Base-by-base conservation (phyloP, 1,140 invertebrate species). In the Vanessa tameamea region DNA sequence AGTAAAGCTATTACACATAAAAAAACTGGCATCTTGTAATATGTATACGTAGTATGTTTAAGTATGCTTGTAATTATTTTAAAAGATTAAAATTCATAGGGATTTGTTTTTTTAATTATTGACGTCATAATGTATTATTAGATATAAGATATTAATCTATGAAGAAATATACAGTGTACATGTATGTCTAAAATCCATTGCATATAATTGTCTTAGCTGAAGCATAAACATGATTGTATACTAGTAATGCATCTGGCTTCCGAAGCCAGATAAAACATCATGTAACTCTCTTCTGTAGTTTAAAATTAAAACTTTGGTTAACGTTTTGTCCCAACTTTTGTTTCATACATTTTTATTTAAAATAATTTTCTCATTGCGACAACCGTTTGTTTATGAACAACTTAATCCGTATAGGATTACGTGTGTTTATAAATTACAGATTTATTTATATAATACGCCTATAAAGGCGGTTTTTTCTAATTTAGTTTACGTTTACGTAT, bases 161-260 rank as follows among this genome's bases (percentile, higher is more conserved):
- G 37, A 64, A 64, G 16, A 64, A 64, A 64, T 43, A 64, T 43
- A 43, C 37, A 48, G 43, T 64, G 47, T 20, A 50, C 31, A 57
- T 14, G 57, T 47, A 63, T 69, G 53, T 16, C 15, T 69, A 59
- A 69, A 69, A 72, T 55, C 63, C 70, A 59, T 59, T 43, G 71
- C 43, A 66, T 66, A 12, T 72, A 72, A 72, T 72, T 59, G 71
- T 72, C 71, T 72, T 72, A 72, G 71, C 64, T 65, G 15, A 31
- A 13, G 51, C 51, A 72, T 61, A 57, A 66, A 48, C 64, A 72
- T 72, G 64, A 72, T 72, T 66, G 53, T 72, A 51, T 55, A 64
- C 63, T 72, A 65, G 51, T 57, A 64, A 72, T 72, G 64, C 71
- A 72, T 59, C 51, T 48, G 71, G 71, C 71, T 72, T 72, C 71